phyloP scores from a whole-genome alignment of 2,888 invertebrate genomes.

The Phoronis australis region DNA sequence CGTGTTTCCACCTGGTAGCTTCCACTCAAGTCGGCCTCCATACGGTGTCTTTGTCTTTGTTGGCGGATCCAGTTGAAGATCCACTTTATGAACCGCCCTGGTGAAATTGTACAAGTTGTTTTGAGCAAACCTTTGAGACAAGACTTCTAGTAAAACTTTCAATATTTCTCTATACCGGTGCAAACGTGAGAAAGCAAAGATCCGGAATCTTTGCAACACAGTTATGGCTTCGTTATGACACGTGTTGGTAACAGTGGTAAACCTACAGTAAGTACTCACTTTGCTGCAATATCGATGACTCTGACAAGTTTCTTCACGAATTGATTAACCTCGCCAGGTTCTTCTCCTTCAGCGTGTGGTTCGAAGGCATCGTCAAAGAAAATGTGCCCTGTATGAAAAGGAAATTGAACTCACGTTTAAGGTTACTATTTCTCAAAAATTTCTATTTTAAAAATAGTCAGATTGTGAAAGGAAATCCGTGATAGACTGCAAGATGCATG shows the following conservation, averaged over 20 bases:
- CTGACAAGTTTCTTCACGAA: conserved; percentile 33
- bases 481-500: too few relatives aligned
- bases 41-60: conserved; percentile 92
- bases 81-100: conserved; percentile 76
- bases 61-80: conserved; percentile 81
- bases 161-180: too few relatives aligned
- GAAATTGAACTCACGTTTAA: too few relatives aligned
- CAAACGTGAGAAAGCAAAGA: too few relatives aligned
- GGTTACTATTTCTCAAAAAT: too few relatives aligned
- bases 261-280: conserved; percentile 25
- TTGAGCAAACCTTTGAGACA: too few relatives aligned
- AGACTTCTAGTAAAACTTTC: too few relatives aligned
- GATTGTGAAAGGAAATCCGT: too few relatives aligned
- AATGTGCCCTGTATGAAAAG: conserved; percentile 71
- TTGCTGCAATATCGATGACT: conserved; percentile 36
- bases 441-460: too few relatives aligned
- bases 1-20: conserved; percentile 92
- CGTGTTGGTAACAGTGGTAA: too few relatives aligned
- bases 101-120: conserved; percentile 2
- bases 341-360: conserved; percentile 55
- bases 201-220: too few relatives aligned
- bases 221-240: too few relatives aligned
- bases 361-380: conserved; percentile 83
- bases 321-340: conserved; percentile 57
- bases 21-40: conserved; percentile 90